Base-by-base conservation (phyloP, 2,888 invertebrate genomes). In the Neuroscelio doddi region DNA sequence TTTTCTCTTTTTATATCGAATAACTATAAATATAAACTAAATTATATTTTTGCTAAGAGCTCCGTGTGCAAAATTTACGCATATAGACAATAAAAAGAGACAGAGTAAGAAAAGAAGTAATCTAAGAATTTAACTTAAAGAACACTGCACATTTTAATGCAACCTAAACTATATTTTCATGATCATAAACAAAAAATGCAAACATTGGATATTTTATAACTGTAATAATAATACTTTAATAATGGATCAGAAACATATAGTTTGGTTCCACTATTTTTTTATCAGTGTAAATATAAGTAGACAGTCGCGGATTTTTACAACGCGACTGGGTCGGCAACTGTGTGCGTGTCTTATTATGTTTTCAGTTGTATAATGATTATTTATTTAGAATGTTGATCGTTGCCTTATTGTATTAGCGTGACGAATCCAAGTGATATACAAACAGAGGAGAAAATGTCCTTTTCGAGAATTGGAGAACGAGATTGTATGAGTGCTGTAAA, bases 31-130 rank as follows among this genome's bases (percentile, higher is more conserved):
- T 74, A 72, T 73, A 66, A 68, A 77, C 78, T 77, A 78, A 81
- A 80, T 80, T 80, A 80, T 81, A 80, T 82, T 82, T 82, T 82
- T 81, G 76, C 80, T 79, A 80, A 75, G 68, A 67, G 66, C 69
- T 76, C 64, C 71, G 71, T 64, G 69, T 67, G 74, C 70, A 57
- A 62, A 68, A 59, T 59, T 51, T 36, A 38, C 30, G 12, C 17
- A 8, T 36, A 24, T 46, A 36, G 17, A 12, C 36, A 51, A 51
- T 46, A 15, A 24, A 38, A 55, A 21, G 21, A 21, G 5, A 5
- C 21, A 21, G 21, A 21, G 5, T 21, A 21, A 5, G 5, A 21
- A 5, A 21, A 21, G 21, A 21, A n/a, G n/a, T n/a, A n/a, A n/a
- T n/a, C n/a, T n/a, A n/a, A n/a, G n/a, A n/a, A n/a, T n/a, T n/a